Evolutionary conservation across 1,140 invertebrate genomes (phyloP).

Genomic region (Luehdorfia chinensis): DNA sequence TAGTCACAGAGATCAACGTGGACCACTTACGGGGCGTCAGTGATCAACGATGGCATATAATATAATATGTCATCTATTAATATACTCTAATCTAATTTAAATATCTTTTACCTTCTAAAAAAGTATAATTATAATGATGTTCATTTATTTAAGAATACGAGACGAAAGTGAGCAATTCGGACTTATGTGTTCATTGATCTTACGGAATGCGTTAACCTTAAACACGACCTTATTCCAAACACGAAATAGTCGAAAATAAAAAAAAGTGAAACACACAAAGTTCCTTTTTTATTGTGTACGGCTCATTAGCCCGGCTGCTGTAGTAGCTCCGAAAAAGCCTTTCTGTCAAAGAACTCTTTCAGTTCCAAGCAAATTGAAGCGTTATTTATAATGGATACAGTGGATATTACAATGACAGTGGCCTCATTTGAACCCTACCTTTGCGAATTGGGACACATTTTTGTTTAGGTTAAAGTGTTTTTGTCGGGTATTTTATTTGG

Average conservation of each 20-base stretch:
- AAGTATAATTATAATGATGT: no score
- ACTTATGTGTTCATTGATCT: conserved; percentile 19
- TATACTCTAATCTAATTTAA: no score
- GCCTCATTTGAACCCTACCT: conserved; percentile 9
- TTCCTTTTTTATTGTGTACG: conserved; percentile 36
- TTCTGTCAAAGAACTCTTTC: conserved; percentile 26
- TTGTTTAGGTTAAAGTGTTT: conserved; percentile 44
- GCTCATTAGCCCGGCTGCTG: conserved; percentile 33
- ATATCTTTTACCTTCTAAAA: no score
- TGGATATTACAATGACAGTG: conserved; percentile 14
- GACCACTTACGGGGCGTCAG: no score
- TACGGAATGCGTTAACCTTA: conserved; percentile 21
- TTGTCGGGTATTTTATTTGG: conserved; percentile 38
- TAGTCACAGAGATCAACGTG: no score
- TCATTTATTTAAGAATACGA: no score
- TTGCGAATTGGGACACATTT: conserved; percentile 40
- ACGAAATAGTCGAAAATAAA: conserved; percentile 18
- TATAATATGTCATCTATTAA: no score
- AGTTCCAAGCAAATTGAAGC: conserved; percentile 13
- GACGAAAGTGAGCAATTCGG: conserved; percentile 6
- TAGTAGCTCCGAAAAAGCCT: conserved; percentile 24
- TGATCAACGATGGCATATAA: no score
- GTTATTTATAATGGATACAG: conserved; percentile 14
- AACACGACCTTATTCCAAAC: conserved; percentile 27
- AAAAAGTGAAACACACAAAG: conserved; percentile 30